Evolutionary conservation across 2,797 vertebrate genomes (phyloP), one percentile per base, ranked within the genome.

Genomic region (Sandelia bainsii): DNA sequence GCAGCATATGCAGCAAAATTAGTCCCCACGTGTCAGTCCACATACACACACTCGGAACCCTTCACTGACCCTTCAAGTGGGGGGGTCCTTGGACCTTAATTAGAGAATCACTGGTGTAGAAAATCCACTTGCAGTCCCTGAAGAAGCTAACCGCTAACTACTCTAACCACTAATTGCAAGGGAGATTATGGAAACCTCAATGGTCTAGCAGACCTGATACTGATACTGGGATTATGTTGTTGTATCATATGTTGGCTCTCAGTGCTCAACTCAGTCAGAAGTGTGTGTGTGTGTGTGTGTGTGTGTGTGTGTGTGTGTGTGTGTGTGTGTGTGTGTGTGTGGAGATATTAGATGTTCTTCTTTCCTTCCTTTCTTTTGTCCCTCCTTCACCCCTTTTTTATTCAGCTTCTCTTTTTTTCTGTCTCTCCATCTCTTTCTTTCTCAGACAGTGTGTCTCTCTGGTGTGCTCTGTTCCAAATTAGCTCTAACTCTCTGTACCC

Each of bases 391-490:
- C 42, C 16, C 8, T 29, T 29, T 34, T 22, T 32, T 29, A 14
- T 22, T 52, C 29, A 19, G 5, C 44, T 27, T 64, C 13, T 20
- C 19, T 22, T n/a, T 25, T 37, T 50, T 34, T 58, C 56, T 37
- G 39, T 49, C 72, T 48, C 79, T 75, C 77, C 62, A 54, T 81
- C 74, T 62, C 57, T 60, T 34, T 29, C 72, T 62, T 75, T 25
- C 77, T 80, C 87, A 89, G 86, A 85, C 85, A 62, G 32, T 0
- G 75, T 62, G 83, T 86, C 90, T 89, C 87, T 85, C 70, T 17
- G 79, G n/a, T 37, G 69, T 14, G 66, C 73, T 89, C 89, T 90
- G 86, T 80, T 91, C 86, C 74, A 92, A 89, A 93, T 93, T 90
- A 90, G 83, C 81, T 71, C 75, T 5, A 56, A 80, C 75, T 86